These are phyloP conservation scores for Ormia ochracea DNA, from an alignment of 2,888 invertebrate species.

Conservation along the genomic window DNA sequence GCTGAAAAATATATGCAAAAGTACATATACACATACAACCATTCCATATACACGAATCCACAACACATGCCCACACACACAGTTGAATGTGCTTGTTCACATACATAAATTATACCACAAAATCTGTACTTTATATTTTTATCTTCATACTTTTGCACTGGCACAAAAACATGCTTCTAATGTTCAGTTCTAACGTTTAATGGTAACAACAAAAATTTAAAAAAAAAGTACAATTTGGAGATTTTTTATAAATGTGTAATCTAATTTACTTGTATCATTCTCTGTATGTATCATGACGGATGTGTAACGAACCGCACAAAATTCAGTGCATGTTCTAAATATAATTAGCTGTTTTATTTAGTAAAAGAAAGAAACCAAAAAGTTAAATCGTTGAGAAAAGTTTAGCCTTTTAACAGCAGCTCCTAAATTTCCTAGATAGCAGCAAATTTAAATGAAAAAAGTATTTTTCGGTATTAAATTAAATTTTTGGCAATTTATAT, in stretches of 20 bases:
- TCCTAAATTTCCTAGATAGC: not conserved
- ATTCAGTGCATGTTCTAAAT: slow-evolving; percentile 67
- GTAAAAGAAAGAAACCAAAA: not conserved
- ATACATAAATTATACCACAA: not conserved
- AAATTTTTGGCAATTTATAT: too few species aligned
- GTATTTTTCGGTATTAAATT: too few species aligned
- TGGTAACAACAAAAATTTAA: not conserved
- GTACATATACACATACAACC: not conserved
- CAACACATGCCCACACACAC: not conserved
- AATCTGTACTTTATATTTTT: not conserved
- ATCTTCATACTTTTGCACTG: not conserved
- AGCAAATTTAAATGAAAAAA: too few species aligned
- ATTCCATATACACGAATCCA: not conserved
- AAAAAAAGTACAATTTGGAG: not conserved
- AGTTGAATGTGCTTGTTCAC: not conserved
- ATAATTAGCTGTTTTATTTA: slow-evolving; percentile 69
- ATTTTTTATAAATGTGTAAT: slow-evolving; percentile 6
- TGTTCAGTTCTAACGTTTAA: slow-evolving; percentile 24
- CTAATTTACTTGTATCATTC: slow-evolving; percentile 49
- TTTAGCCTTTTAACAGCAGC: too few species aligned
- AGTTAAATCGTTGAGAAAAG: not conserved
- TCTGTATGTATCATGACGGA: slow-evolving; percentile 36
- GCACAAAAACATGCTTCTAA: slow-evolving; percentile 1
- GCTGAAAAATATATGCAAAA: slow-evolving; percentile 12
- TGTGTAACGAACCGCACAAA: slow-evolving; percentile 66